These are phyloP conservation scores for Monomorium pharaonis DNA, from an alignment of 1,140 invertebrate genomes.

Conservation along the genomic window DNA sequence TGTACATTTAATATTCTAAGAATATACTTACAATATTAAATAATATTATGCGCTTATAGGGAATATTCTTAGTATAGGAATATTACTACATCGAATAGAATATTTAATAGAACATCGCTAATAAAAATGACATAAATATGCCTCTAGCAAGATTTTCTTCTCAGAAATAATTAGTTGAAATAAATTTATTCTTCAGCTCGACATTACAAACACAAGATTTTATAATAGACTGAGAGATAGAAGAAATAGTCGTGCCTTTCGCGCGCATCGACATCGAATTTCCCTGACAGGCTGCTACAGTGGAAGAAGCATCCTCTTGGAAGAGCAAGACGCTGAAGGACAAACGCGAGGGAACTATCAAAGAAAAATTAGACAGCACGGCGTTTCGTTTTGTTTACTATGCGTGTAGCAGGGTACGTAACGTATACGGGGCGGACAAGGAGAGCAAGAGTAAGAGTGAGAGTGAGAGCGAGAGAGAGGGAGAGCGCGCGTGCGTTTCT, in stretches of 20 bases:
- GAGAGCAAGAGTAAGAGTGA: constrained; percentile 22
- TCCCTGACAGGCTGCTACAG: neutral
- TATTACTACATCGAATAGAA: no score
- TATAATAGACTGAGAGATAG: neutral
- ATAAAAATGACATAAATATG: neutral
- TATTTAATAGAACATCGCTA: neutral
- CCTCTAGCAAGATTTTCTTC: neutral
- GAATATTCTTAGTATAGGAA: neutral
- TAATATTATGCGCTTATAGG: no score
- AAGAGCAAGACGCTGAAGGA: no score
- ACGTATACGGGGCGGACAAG: constrained; percentile 20
- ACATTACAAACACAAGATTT: neutral
- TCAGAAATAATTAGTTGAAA: neutral
- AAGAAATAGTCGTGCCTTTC: neutral
- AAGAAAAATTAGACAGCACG: neutral
- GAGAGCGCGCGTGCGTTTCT: constrained; percentile 67
- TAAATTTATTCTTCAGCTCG: neutral
- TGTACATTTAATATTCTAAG: no score
- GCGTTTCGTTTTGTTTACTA: constrained; percentile 69
- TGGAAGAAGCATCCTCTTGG: neutral
- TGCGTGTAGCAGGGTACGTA: constrained; percentile 2
- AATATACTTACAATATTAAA: no score
- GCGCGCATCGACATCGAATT: neutral
- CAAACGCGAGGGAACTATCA: neutral
- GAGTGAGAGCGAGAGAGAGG: no score